Percentiles rank a stretch among this genome's conserved stretches.
These are phyloP conservation scores for Oreochromis spilurus DNA, from an alignment of 2,113 vertebrate genomes.

Conservation along the genomic window DNA sequence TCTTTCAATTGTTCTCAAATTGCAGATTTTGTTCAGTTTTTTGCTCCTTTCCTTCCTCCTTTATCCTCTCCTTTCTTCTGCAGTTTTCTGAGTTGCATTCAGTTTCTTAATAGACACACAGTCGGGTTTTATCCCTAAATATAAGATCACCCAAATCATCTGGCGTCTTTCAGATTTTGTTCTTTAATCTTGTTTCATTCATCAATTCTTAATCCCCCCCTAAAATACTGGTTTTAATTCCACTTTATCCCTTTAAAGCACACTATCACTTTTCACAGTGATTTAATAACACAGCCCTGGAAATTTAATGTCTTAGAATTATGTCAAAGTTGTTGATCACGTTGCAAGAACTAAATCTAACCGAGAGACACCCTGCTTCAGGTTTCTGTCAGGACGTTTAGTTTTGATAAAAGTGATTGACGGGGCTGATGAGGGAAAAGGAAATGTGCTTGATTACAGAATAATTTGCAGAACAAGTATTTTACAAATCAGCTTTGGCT, in stretches of 20 bases:
- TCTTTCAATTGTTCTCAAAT: slow-evolving; percentile 32
- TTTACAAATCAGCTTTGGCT: background rate
- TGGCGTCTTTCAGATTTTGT: background rate
- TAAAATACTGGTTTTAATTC: background rate
- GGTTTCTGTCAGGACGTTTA: background rate
- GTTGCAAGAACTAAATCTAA: background rate
- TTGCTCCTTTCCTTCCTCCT: background rate
- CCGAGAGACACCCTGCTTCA: background rate
- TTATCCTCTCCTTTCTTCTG: background rate
- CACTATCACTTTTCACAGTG: background rate
- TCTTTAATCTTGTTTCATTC: background rate
- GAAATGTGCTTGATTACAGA: background rate
- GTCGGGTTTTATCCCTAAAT: background rate
- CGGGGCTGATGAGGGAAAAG: background rate
- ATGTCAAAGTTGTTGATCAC: background rate
- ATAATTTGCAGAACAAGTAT: background rate
- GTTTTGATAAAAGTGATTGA: background rate
- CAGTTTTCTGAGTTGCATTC: background rate
- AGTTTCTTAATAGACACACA: background rate
- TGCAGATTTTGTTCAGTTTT: slow-evolving; percentile 2
- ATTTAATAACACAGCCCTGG: background rate
- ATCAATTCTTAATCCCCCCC: background rate
- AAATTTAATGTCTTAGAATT: background rate
- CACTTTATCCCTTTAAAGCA: background rate
- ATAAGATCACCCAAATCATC: background rate